Percentiles rank a stretch among this genome's conserved stretches.
These are phyloP conservation scores for Oreochromis grahami DNA, from an alignment of 2,797 vertebrate species.

Conservation along the genomic window DNA sequence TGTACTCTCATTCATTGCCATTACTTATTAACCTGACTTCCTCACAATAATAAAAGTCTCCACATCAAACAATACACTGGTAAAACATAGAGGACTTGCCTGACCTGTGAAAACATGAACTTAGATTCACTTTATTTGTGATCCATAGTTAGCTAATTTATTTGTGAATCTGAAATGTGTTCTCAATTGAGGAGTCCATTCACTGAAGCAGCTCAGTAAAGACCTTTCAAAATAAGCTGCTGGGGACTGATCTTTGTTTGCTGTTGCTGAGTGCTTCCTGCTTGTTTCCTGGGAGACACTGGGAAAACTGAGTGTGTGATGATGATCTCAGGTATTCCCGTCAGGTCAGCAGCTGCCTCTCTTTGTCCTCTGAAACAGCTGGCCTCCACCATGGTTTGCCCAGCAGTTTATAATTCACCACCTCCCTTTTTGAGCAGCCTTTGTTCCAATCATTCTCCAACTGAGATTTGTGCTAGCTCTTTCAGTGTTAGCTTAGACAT, in stretches of 20 bases:
- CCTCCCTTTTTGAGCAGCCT: conserved; percentile 29
- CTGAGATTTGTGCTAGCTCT: conserved; percentile 25
- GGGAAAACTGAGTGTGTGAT: conserved; percentile 8
- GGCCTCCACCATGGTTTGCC: conserved; percentile 35
- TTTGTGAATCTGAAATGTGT: conserved; percentile 14
- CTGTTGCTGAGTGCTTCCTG: conserved; percentile 26
- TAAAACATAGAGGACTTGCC: not conserved
- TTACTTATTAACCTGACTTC: not conserved
- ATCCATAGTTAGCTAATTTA: conserved; percentile 1
- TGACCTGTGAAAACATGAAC: not conserved
- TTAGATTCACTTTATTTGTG: not conserved
- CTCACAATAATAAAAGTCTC: not conserved
- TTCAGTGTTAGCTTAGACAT: conserved; percentile 8
- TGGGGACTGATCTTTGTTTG: conserved; percentile 44
- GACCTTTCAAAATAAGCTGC: conserved; percentile 38
- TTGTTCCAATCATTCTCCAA: conserved; percentile 33
- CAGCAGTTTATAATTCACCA: conserved; percentile 49
- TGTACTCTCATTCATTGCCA: not conserved
- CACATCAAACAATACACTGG: not conserved
- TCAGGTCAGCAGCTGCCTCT: conserved; percentile 31
- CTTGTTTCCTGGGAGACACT: conserved; percentile 57
- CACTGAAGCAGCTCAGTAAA: conserved; percentile 18
- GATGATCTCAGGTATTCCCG: conserved; percentile 61
- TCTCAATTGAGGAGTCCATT: conserved; percentile 14
- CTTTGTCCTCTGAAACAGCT: conserved; percentile 46